Percentiles rank a stretch among this genome's conserved stretches.
These are phyloP conservation scores for Acrobeloides nanus DNA, from an alignment of 2,888 invertebrate genomes.

Conservation along the genomic window DNA sequence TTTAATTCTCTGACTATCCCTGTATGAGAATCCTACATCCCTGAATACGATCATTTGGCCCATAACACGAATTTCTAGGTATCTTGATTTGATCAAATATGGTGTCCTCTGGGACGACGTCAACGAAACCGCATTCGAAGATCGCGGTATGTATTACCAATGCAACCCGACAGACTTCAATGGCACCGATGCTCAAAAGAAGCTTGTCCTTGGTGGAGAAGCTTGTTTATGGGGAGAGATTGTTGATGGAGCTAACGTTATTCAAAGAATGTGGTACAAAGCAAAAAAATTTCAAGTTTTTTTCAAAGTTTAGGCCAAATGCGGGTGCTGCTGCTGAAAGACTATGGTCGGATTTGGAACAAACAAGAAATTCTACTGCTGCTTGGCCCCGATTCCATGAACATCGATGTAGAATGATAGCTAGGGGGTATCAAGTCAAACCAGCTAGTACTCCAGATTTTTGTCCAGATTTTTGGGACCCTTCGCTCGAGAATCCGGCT, in stretches of 20 bases:
- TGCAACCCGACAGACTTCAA: conserved; percentile 57
- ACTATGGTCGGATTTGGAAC: conserved; percentile 66
- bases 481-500: too few relatives aligned
- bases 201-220: conserved; percentile 75
- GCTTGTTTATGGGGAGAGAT: conserved; percentile 67
- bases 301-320: conserved; percentile 62
- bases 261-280: conserved; percentile 67
- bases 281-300: too few relatives aligned
- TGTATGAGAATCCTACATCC: too few relatives aligned
- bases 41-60: too few relatives aligned
- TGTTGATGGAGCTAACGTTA: conserved; percentile 66
- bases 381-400: conserved; percentile 64
- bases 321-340: conserved; percentile 77
- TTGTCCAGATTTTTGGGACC: conserved; percentile 59
- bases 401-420: conserved; percentile 67
- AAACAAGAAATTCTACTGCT: conserved; percentile 54
- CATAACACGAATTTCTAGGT: too few relatives aligned
- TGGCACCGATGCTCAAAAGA: conserved; percentile 60
- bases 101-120: conserved; percentile 66
- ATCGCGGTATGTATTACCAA: conserved; percentile 31
- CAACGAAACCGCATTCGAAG: conserved; percentile 57
- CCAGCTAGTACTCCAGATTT: conserved; percentile 68
- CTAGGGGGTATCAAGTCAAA: conserved; percentile 65
- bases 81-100: conserved; percentile 68
- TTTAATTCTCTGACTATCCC: too few relatives aligned